phyloP scores from a whole-genome alignment of 2,888 invertebrate genomes.

The Molorchus minor region DNA sequence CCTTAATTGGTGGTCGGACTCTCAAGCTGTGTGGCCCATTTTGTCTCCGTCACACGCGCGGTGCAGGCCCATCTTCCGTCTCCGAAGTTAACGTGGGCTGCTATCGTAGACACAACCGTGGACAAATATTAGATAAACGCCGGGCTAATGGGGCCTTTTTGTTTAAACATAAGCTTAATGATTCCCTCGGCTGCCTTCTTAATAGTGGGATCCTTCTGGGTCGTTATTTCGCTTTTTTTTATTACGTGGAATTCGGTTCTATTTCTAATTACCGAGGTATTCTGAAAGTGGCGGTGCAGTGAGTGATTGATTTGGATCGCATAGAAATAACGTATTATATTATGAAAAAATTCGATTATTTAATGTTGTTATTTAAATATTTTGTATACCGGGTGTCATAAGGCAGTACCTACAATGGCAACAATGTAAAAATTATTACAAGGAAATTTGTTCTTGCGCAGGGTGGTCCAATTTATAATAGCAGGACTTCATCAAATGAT shows the following conservation, averaged over 20 bases:
- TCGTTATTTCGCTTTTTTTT: slow-evolving; percentile 1
- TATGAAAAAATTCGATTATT: no score
- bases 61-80: slow-evolving; percentile 39
- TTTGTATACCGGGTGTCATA: no score
- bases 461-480: no score
- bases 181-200: slow-evolving; percentile 53
- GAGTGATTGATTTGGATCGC: no score
- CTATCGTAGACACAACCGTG: slow-evolving; percentile 59
- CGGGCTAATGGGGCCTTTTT: slow-evolving; percentile 61
- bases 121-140: slow-evolving; percentile 63
- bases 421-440: no score
- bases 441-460: no score
- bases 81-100: slow-evolving; percentile 49
- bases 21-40: slow-evolving; percentile 61
- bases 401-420: no score
- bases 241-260: slow-evolving; percentile 13
- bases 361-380: no score
- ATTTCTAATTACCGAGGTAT: slow-evolving; percentile 11
- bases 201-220: slow-evolving; percentile 20
- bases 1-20: slow-evolving; percentile 61
- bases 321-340: no score
- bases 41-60: slow-evolving; percentile 45
- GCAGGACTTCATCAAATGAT: no score
- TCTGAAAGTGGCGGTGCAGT: background rate
- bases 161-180: slow-evolving; percentile 61